Evolutionary conservation across 1,140 invertebrate genomes (phyloP).

Genomic region (Polyergus mexicanus): DNA sequence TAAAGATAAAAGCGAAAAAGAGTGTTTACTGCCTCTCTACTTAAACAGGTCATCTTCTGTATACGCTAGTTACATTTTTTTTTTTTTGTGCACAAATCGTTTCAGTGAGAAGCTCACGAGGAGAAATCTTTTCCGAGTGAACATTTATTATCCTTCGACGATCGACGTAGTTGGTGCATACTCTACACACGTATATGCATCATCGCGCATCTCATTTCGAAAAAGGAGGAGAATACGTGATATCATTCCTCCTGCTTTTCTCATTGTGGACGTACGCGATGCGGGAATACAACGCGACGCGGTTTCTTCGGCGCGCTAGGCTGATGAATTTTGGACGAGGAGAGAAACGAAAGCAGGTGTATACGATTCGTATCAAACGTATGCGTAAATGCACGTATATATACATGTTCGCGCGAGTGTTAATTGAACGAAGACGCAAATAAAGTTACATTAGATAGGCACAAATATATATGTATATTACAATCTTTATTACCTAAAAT

Average conservation of each 20-base stretch:
- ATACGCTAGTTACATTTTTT: slow-evolving; percentile 40
- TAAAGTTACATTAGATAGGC: slow-evolving; percentile 67
- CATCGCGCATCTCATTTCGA: not conserved
- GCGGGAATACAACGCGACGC: slow-evolving; percentile 4
- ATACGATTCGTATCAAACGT: not conserved
- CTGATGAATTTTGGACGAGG: slow-evolving; percentile 16
- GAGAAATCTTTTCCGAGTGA: slow-evolving; percentile 29
- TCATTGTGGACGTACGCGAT: slow-evolving; percentile 6
- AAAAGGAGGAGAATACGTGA: not conserved
- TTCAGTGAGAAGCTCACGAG: slow-evolving; percentile 28
- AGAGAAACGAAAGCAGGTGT: slow-evolving; percentile 20
- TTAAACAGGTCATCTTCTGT: slow-evolving; percentile 27
- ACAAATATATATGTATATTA: slow-evolving; percentile 60
- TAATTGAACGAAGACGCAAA: slow-evolving; percentile 63
- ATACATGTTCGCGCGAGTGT: slow-evolving; percentile 17
- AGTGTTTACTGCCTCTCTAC: slow-evolving; percentile 37
- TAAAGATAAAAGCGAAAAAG: slow-evolving; percentile 50
- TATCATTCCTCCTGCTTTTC: not conserved
- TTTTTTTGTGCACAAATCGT: slow-evolving; percentile 32
- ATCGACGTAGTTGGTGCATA: slow-evolving; percentile 42
- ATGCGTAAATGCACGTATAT: slow-evolving; percentile 20
- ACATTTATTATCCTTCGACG: slow-evolving; percentile 52
- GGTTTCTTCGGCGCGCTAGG: not conserved
- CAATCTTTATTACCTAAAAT: slow-evolving; percentile 71
- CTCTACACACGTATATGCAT: slow-evolving; percentile 46